Evolutionary conservation across 2,113 vertebrate genomes (phyloP).

Genomic region (Oostethus manadensis): DNA sequence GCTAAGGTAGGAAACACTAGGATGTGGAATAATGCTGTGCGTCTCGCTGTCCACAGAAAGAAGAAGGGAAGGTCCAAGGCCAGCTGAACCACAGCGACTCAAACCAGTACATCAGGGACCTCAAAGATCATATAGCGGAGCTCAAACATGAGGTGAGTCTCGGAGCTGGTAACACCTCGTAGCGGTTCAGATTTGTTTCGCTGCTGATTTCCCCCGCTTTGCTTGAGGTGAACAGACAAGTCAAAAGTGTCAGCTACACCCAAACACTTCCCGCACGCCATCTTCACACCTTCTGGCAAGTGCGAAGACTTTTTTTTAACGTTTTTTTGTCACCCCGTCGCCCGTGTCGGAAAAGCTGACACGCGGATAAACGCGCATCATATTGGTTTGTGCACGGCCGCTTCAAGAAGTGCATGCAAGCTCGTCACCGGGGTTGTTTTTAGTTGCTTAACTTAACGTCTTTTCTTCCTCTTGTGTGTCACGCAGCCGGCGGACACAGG

Average conservation of each 20-base stretch:
- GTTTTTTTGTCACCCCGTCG: no score
- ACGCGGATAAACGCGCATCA: no score
- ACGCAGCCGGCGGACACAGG: no score
- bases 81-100: conserved; percentile 95
- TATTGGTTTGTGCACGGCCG: no score
- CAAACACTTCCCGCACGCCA: conserved; percentile 65
- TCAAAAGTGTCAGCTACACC: conserved; percentile 73
- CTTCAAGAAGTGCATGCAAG: no score
- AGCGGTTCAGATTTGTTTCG: conserved; percentile 24
- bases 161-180: background rate
- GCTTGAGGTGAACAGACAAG: conserved; percentile 43
- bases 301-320: no score
- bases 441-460: no score
- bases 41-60: conserved; percentile 76
- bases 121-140: conserved; percentile 94
- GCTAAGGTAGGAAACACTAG: no score
- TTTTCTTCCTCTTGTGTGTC: no score
- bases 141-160: conserved; percentile 88
- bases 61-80: conserved; percentile 96
- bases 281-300: background rate
- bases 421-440: no score
- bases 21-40: no score
- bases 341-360: no score
- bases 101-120: conserved; percentile 90
- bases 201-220: conserved; percentile 21